A percentile compares a stretch with the other conserved stretches of the same genome.
Conservation (phyloP, 1,140 invertebrate genomes). For the Conus betulinus region DNA sequence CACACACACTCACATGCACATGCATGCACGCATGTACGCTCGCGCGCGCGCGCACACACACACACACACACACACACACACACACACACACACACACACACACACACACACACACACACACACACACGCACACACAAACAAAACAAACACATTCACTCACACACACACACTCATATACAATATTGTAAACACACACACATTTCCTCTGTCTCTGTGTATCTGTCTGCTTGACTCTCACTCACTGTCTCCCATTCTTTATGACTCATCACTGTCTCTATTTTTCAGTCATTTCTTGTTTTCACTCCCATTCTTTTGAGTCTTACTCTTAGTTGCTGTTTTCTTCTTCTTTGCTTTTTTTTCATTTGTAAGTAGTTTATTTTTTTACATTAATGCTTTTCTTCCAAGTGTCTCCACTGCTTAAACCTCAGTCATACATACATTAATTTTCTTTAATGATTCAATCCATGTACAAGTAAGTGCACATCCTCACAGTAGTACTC, state of each 20-base stretch:
- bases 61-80: not conserved
- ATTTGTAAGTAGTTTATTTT: no score
- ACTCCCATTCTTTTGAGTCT: slow-evolving; percentile 10
- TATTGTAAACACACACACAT: not conserved
- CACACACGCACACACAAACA: not conserved
- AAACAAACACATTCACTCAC: slow-evolving; percentile 7
- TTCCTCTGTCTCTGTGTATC: not conserved
- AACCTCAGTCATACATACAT: not conserved
- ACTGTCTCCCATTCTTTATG: slow-evolving; percentile 8
- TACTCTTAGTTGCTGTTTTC: not conserved
- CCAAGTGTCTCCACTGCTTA: no score
- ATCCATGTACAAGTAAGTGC: no score
- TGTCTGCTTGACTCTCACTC: not conserved
- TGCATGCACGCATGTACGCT: no score
- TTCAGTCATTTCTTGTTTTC: slow-evolving; percentile 12
- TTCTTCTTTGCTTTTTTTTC: not conserved
- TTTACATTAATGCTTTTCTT: no score
- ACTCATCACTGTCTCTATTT: not conserved
- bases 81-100: not conserved
- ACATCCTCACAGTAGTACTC: no score
- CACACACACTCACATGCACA: not conserved
- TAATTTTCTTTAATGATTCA: not conserved
- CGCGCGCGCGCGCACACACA: no score
- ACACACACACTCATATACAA: slow-evolving; percentile 14
- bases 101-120: slow-evolving; percentile 15